Evolutionary conservation across 2,797 vertebrate species (phyloP).

Genomic region (Pangasius krempfi): DNA sequence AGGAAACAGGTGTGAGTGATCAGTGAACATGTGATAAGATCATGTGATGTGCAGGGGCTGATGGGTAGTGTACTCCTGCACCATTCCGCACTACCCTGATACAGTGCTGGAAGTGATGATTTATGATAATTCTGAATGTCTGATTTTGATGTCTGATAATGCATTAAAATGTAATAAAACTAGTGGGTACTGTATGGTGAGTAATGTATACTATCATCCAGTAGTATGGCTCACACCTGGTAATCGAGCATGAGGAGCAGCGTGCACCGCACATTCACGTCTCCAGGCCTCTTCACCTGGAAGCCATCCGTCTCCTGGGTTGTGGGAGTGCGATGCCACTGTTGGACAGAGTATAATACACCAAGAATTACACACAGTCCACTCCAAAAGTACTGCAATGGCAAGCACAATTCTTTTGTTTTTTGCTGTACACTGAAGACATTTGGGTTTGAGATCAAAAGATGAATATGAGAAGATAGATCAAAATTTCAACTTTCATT

Average conservation of each 20-base stretch:
- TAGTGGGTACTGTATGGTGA: background rate
- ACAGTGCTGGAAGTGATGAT: background rate
- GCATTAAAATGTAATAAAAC: background rate
- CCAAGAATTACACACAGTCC: background rate
- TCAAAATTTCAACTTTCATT: background rate
- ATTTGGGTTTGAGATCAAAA: background rate
- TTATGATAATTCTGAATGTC: background rate
- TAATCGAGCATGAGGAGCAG: slow-evolving; percentile 98
- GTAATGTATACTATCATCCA: background rate
- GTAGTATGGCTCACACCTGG: slow-evolving; percentile 78
- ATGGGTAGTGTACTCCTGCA: background rate
- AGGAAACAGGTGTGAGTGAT: background rate
- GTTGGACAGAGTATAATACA: slow-evolving; percentile 30
- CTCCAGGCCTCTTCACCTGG: slow-evolving; percentile 96
- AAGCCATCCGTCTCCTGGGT: slow-evolving; percentile 98
- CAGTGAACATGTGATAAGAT: background rate
- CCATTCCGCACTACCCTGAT: background rate
- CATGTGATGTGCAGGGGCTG: background rate
- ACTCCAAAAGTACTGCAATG: background rate
- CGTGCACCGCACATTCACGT: slow-evolving; percentile 94
- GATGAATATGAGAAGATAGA: background rate
- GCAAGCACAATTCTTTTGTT: background rate
- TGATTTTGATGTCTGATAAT: too few species aligned
- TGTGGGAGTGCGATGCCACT: slow-evolving; percentile 97
- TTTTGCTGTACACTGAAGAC: background rate